phyloP scores from a whole-genome alignment of 2,888 invertebrate species.

The Stratiomys singularior region DNA sequence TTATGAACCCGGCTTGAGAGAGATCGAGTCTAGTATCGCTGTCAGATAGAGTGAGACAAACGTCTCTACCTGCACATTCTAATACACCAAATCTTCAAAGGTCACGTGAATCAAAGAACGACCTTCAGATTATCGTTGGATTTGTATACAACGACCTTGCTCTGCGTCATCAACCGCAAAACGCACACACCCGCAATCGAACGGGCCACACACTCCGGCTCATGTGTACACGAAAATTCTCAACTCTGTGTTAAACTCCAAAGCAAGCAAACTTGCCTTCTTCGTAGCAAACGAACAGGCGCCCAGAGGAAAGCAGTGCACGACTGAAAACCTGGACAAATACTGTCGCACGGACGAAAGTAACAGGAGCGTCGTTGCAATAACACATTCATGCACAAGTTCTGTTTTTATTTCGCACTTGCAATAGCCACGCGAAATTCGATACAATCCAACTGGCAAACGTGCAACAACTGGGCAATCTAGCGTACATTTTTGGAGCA shows the following conservation, averaged over 20 bases:
- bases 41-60: background rate
- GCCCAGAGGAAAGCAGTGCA: conserved; percentile 12
- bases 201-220: background rate
- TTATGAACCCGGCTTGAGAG: background rate
- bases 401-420: background rate
- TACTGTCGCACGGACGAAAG: background rate
- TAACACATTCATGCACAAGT: background rate
- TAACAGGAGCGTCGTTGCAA: background rate
- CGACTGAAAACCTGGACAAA: background rate
- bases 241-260: no score
- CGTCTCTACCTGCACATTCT: background rate
- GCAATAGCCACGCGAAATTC: background rate
- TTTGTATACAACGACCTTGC: conserved; percentile 67
- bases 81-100: conserved; percentile 32
- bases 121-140: conserved; percentile 66
- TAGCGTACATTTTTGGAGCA: background rate
- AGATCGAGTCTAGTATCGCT: background rate
- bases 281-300: background rate
- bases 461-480: background rate
- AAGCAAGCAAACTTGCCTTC: background rate
- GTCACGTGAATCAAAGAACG: conserved; percentile 62
- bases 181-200: conserved; percentile 26
- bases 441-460: background rate
- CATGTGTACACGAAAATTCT: background rate
- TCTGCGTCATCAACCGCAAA: conserved; percentile 54